phyloP scores from a whole-genome alignment of 1,140 invertebrate species.

The Meloidogyne hapla region DNA sequence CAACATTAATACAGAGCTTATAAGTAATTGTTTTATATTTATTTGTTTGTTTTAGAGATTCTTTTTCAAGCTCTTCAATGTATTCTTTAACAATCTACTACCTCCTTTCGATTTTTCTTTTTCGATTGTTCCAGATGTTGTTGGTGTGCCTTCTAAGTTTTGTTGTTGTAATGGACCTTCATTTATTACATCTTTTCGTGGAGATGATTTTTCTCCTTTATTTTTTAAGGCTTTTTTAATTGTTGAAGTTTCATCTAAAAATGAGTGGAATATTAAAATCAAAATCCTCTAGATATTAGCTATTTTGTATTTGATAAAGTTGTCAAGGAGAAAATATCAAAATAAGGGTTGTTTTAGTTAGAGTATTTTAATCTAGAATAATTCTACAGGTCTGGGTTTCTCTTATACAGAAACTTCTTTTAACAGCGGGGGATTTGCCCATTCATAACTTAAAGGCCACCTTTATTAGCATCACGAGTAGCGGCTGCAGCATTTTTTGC shows the following conservation, averaged over 20 bases:
- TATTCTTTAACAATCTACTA: background rate
- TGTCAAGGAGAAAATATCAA: no score
- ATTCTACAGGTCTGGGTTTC: no score
- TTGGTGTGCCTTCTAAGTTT: background rate
- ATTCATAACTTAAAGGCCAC: no score
- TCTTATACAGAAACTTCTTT: no score
- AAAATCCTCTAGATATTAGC: no score
- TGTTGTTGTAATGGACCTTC: background rate
- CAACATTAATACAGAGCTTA: no score
- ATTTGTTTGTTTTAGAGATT: background rate
- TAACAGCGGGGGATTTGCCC: no score
- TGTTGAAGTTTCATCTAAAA: background rate
- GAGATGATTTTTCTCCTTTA: background rate
- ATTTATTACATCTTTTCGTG: background rate
- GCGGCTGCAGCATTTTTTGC: background rate
- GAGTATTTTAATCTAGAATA: no score
- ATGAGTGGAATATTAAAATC: no score
- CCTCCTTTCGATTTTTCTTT: constrained; percentile 1
- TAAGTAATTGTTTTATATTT: no score
- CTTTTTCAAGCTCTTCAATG: background rate
- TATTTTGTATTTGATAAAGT: no score
- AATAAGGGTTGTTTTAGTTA: no score
- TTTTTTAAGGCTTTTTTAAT: background rate
- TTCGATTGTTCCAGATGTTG: background rate
- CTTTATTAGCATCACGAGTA: background rate